Conservation (phyloP, 2,797 vertebrate genomes). For the Syngnathus acus region DNA sequence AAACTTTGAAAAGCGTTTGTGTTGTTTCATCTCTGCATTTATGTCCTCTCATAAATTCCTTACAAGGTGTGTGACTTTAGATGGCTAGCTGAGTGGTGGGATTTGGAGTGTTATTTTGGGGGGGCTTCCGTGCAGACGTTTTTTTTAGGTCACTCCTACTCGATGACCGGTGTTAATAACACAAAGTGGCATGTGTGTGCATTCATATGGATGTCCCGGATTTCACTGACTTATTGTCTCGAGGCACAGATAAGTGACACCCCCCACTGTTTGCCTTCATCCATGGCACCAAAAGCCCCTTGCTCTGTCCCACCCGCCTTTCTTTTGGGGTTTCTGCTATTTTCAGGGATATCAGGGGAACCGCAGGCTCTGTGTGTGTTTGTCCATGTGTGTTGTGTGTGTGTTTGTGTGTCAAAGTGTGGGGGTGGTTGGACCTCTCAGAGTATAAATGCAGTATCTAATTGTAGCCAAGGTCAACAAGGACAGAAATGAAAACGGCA, state of each 20-base stretch:
- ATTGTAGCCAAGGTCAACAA: not conserved
- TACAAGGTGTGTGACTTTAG: slow-evolving; percentile 28
- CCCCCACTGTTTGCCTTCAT: not conserved
- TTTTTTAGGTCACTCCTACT: slow-evolving; percentile 65
- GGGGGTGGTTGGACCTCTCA: not conserved
- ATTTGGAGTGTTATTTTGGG: slow-evolving; percentile 33
- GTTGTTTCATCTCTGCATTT: slow-evolving; percentile 15
- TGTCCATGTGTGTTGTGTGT: not conserved
- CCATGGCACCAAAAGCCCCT: not conserved
- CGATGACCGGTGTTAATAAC: slow-evolving; percentile 57
- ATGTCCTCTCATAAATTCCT: not conserved
- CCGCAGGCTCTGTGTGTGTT: not conserved
- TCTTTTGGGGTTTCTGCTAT: not conserved
- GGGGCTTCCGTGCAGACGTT: slow-evolving; percentile 47
- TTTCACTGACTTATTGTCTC: slow-evolving; percentile 52
- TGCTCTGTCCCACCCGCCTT: slow-evolving; percentile 4
- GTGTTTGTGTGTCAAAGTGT: not conserved
- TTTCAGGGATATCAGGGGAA: not conserved
- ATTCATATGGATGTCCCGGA: slow-evolving; percentile 28
- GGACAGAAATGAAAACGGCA: not conserved
- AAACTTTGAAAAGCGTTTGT: slow-evolving; percentile 1
- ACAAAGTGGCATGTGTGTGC: slow-evolving; percentile 24
- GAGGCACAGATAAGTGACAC: slow-evolving; percentile 24
- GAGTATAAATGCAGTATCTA: not conserved
- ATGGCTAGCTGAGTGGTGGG: slow-evolving; percentile 30